phyloP scores from a whole-genome alignment of 2,888 invertebrate genomes.

The Pristionchus fissidentatus region DNA sequence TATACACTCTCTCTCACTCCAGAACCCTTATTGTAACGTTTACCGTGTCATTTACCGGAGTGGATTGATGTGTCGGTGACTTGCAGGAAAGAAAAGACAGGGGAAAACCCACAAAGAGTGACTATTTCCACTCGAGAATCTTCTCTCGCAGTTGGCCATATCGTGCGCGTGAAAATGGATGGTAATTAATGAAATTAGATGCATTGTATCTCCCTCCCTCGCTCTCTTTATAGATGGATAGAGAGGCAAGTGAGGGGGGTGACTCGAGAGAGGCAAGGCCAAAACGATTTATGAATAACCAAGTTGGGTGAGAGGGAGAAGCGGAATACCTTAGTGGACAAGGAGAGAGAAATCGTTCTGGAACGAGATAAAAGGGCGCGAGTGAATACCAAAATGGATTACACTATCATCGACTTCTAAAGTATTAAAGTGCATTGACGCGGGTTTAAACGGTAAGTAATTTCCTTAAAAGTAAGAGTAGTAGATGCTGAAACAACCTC shows the following conservation, averaged over 20 bases:
- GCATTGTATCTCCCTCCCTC: slow-evolving; percentile 29
- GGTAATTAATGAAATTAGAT: slow-evolving; percentile 32
- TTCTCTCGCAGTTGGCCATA: not conserved
- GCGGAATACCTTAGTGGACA: not conserved
- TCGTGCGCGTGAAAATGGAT: slow-evolving; percentile 2
- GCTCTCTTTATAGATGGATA: too few species aligned
- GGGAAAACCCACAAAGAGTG: not conserved
- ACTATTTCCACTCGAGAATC: not conserved
- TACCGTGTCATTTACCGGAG: too few species aligned
- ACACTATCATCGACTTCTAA: too few species aligned
- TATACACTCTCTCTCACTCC: too few species aligned
- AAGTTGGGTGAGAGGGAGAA: not conserved
- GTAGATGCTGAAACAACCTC: too few species aligned
- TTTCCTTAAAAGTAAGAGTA: too few species aligned
- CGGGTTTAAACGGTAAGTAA: too few species aligned
- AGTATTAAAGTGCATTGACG: too few species aligned
- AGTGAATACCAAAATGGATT: too few species aligned
- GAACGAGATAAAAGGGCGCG: not conserved
- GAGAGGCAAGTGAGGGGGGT: too few species aligned
- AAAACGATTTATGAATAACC: not conserved
- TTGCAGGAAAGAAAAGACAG: not conserved
- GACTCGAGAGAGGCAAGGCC: not conserved
- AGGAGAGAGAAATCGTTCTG: not conserved
- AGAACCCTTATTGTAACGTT: too few species aligned
- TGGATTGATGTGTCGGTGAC: not conserved